These are phyloP conservation scores for Zalophus californianus DNA, from an alignment of 2,797 vertebrate species.

Conservation along the genomic window DNA sequence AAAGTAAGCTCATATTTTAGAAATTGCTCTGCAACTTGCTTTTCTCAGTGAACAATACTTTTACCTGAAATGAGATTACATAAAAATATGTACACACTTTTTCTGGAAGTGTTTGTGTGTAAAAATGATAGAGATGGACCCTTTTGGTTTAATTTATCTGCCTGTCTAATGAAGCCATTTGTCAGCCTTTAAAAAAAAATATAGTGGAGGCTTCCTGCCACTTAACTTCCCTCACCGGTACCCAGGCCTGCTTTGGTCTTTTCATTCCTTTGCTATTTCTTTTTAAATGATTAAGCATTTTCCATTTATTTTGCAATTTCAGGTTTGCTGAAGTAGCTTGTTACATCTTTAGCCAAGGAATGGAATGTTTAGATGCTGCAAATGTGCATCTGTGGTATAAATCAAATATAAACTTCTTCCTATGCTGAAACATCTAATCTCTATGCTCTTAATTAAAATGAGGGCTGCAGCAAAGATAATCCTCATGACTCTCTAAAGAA, in stretches of 20 bases:
- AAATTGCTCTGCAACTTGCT: not conserved
- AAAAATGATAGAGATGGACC: not conserved
- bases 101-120: not conserved
- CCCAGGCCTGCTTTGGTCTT: constrained; percentile 21
- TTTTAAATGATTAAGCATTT: constrained; percentile 75
- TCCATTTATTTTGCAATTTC: constrained; percentile 70
- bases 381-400: constrained; percentile 68
- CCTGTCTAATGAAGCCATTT: constrained; percentile 53
- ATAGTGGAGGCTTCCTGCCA: not conserved
- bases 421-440: constrained; percentile 30
- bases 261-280: constrained; percentile 53
- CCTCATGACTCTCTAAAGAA: not conserved
- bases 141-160: constrained; percentile 13
- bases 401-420: constrained; percentile 71
- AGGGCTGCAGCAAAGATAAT: constrained; percentile 53
- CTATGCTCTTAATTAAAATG: constrained; percentile 70
- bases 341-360: constrained; percentile 72
- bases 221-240: not conserved
- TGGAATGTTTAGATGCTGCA: constrained; percentile 64
- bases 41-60: not conserved
- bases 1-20: constrained; percentile 35
- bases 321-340: constrained; percentile 77
- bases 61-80: not conserved
- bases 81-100: not conserved
- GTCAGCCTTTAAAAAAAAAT: constrained; percentile 38